phyloP scores from a whole-genome alignment of 2,888 invertebrate species.

The Chalcis sispes region DNA sequence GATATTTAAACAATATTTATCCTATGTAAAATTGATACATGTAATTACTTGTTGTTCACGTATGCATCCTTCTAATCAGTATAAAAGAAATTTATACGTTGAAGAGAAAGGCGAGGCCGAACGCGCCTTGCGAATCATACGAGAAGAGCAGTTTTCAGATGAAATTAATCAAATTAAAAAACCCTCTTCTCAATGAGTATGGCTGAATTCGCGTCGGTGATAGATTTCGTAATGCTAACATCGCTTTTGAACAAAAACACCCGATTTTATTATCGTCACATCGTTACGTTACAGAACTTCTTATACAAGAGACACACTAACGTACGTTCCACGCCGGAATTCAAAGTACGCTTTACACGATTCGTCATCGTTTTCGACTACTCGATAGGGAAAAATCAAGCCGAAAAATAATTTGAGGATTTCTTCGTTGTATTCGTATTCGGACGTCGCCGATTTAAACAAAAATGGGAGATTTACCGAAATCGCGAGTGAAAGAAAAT shows the following conservation, averaged over 20 bases:
- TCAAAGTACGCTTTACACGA: neutral
- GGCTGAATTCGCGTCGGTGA: constrained; percentile 48
- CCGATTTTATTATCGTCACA: neutral
- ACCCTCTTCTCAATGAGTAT: constrained; percentile 56
- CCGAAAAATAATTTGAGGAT: constrained; percentile 49
- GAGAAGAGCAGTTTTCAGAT: neutral
- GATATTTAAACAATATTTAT: neutral
- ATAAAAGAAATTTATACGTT: no score
- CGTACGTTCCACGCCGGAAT: neutral
- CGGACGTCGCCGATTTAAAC: neutral
- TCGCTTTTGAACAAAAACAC: constrained; percentile 24
- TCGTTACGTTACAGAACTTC: neutral
- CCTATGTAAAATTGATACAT: neutral
- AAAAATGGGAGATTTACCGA: neutral
- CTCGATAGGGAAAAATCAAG: constrained; percentile 54
- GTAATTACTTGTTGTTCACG: no score
- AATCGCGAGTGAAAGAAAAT: neutral
- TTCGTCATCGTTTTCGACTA: neutral
- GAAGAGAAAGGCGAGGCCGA: neutral
- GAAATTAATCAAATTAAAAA: neutral
- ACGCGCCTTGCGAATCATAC: neutral
- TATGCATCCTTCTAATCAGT: no score
- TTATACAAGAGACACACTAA: neutral
- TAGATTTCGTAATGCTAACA: constrained; percentile 58
- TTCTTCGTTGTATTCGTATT: constrained; percentile 32